Evolutionary conservation across 2,113 vertebrate genomes (phyloP).

Genomic region (Phrynocephalus versicolor): DNA sequence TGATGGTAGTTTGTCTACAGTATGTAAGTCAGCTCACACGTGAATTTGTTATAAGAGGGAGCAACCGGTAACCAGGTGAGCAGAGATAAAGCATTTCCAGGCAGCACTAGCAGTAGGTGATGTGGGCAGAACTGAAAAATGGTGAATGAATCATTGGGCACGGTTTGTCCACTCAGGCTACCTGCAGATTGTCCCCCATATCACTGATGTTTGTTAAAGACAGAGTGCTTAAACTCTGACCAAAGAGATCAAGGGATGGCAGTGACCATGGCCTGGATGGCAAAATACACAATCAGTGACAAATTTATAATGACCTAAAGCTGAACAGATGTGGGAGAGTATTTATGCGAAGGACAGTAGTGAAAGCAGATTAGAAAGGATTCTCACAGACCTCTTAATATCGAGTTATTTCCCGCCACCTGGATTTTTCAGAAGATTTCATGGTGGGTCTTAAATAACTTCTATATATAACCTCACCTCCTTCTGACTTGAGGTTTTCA

Average conservation of each 20-base stretch:
- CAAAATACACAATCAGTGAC: background rate
- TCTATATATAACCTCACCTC: slow-evolving; percentile 2
- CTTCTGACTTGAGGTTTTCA: background rate
- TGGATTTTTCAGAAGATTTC: slow-evolving; percentile 15
- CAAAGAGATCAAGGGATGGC: background rate
- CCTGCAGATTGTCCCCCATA: background rate
- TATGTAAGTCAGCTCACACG: background rate
- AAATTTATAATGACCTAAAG: background rate
- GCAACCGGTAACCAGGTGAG: background rate
- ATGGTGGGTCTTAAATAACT: background rate
- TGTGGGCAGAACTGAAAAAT: background rate
- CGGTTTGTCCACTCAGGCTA: background rate
- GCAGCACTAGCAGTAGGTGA: background rate
- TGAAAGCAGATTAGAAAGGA: background rate
- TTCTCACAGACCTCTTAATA: background rate
- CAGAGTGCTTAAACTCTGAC: background rate
- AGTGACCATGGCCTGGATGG: background rate
- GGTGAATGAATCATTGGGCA: background rate
- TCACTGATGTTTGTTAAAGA: background rate
- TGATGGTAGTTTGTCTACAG: too few relatives aligned
- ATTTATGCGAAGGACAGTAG: background rate
- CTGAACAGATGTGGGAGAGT: background rate
- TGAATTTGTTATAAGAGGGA: background rate
- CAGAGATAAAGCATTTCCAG: background rate
- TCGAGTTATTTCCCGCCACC: background rate